Evolutionary conservation across 2,113 vertebrate species (phyloP).

Genomic region (Miniopterus natalensis): DNA sequence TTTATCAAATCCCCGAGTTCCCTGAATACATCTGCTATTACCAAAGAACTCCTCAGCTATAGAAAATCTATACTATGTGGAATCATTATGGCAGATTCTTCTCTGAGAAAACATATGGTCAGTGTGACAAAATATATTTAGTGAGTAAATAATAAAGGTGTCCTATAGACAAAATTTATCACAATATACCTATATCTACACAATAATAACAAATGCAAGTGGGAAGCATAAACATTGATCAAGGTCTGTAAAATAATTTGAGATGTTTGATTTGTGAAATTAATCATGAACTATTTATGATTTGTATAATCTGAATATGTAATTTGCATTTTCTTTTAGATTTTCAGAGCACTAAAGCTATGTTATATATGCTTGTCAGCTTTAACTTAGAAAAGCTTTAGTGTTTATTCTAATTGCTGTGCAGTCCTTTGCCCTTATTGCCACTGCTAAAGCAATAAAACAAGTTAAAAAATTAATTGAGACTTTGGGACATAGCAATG

Average conservation of each 20-base stretch:
- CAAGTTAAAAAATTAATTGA: slow-evolving; percentile 69
- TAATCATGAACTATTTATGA: background rate
- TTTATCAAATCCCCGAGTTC: slow-evolving; percentile 8
- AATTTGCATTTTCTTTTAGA: slow-evolving; percentile 28
- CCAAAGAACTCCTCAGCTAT: background rate
- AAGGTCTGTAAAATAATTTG: slow-evolving; percentile 6
- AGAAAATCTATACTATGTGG: background rate
- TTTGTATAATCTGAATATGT: slow-evolving; percentile 47
- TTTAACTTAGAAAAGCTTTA: slow-evolving; percentile 7
- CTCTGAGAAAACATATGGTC: background rate
- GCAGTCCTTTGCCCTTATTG: background rate
- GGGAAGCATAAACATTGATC: background rate
- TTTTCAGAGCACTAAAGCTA: background rate
- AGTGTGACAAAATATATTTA: background rate
- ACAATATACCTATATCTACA: background rate
- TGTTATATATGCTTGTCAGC: background rate
- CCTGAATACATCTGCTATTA: slow-evolving; percentile 24
- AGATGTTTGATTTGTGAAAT: slow-evolving; percentile 7
- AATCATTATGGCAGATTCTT: background rate
- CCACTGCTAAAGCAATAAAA: slow-evolving; percentile 63
- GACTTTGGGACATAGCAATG: slow-evolving; percentile 24
- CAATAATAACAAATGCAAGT: background rate
- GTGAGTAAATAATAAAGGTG: background rate
- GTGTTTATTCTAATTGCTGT: background rate
- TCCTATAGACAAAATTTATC: background rate